Evolutionary conservation across 2,113 vertebrate genomes (phyloP), one percentile per base, ranked within the genome.

Genomic region (Sylvilagus bachmani): DNA sequence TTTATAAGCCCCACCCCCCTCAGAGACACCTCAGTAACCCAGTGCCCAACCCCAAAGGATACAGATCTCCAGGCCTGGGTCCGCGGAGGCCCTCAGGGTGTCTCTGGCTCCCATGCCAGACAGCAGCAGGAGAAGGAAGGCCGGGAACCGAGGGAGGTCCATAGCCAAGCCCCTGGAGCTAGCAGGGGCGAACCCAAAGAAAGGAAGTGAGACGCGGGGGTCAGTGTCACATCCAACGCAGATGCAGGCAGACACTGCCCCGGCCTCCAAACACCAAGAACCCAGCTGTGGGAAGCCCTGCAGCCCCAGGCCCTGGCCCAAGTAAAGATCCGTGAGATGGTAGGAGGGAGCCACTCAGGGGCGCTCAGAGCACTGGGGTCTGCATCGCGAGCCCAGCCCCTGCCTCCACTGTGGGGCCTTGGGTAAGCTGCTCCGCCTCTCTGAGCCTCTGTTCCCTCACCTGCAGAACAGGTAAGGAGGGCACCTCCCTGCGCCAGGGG

Each of bases 51-150:
- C 24, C 71, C 95, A 95, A 97, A 99, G 99, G 99, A 99, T 99
- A 99, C 99, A 99, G 98, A 99, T 99, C 98, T 99, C 99, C 98
- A 99, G 97, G 97, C 99, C 99, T 9, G 99, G 98, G 98, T 99
- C 99, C 16, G 98, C 96, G 74, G 98, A 98, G 86, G 98, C 98
- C 88, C 98, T 98, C 87, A 98, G 98, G 29, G 97, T 90, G 88
- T 99, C 99, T 79, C 97, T 97, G 0, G 96, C 98, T 96, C 97
- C 95, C 27, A 98, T 89, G 89, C 89, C 93, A 38, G 98, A 96
- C 19, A 98, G 93, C 8, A 98, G 95, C 38, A 99, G 89, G 0
- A 87, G 95, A 97, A 99, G 49, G 96, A 98, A 97, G 2, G 98
- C 95, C 55, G 98, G 98, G 93, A 98, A 84, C 70, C 98, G 97